These are phyloP conservation scores for Falcunculus frontatus DNA, from an alignment of 2,113 vertebrate species.

Conservation along the genomic window DNA sequence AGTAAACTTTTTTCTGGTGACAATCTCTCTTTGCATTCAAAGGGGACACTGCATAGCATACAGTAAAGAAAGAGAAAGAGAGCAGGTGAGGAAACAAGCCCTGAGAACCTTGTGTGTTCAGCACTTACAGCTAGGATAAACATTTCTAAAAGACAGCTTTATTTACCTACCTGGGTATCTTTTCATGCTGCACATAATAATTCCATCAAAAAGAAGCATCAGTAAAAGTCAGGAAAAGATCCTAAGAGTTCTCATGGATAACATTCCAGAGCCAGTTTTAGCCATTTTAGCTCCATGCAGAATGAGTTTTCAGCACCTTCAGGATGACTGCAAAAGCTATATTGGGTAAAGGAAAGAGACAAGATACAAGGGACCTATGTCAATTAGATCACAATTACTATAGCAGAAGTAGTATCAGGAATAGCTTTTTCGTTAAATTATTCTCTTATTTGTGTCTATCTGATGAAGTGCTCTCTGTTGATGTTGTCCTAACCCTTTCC, in stretches of 20 bases:
- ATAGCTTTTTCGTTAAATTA: not conserved
- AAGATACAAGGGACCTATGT: not conserved
- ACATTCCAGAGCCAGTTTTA: not conserved
- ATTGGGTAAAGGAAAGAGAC: not conserved
- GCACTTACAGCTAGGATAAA: not conserved
- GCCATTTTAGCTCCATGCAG: not conserved
- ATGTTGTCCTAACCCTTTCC: not conserved
- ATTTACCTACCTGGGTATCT: not conserved
- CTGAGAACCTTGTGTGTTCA: not conserved
- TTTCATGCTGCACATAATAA: not conserved
- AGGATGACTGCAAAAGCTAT: not conserved
- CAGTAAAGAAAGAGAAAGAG: not conserved
- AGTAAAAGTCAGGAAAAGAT: not conserved
- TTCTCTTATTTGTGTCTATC: not conserved
- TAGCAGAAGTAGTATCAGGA: not conserved
- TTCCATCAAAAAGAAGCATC: not conserved
- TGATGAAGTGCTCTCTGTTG: not conserved
- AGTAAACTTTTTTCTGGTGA: not conserved
- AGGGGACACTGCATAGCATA: not conserved
- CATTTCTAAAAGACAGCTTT: not conserved
- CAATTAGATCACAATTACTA: not conserved
- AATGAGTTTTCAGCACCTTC: not conserved
- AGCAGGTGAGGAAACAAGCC: not conserved
- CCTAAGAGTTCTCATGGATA: not conserved
- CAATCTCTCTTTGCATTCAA: not conserved